Base-by-base conservation (phyloP, 1,140 invertebrate genomes). In the Eulimnadia texana region DNA sequence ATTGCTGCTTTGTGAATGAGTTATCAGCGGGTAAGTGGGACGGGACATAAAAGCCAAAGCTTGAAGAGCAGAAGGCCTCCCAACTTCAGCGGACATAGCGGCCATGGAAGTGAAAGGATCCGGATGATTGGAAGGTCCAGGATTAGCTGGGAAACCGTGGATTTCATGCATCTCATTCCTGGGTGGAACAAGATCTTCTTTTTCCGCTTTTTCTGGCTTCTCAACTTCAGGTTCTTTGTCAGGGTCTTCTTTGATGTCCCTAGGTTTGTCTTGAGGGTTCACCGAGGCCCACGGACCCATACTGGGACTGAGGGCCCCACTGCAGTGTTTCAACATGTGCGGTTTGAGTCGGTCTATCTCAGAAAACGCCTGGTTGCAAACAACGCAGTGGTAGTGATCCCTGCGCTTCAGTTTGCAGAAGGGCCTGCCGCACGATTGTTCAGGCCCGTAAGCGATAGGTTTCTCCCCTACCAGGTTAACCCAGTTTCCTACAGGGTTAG, bases 371-470 rank as follows among this genome's bases (percentile, higher is more conserved):
- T 90, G 87, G 72, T 89, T 89, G 72, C 88, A 91, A n/a, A 85
- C 79, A 68, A 85, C 84, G 72, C 88, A 91, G 69, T 92, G 88
- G 67, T 84, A 90, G 70, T 92, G 88, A 64, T 86, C 82, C 66
- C 85, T 83, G 56, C 87, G 78, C 70, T 91, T 91, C 49, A 90
- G 74, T 71, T 91, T 91, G 72, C 88, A 91, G 69, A 90, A 90
- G 9, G 87, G 86, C 23, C 86, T 76, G 33, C 84, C 82, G 73
- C 88, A 91, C 63, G 82, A 83, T 56, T 82, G 77, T 56, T 84
- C 80, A 0, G 77, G 77, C 0, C 79, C 77, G 63, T 78, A 68
- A 13, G 62, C 52, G 24, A 64, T 63, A 51, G 51, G 68, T 63
- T n/a, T 66, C 19, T 63, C 62, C 3, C 22, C 9, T 2, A 25